These are phyloP conservation scores for Helicolenus hilgendorfi DNA, from an alignment of 2,797 vertebrate genomes.

Conservation along the genomic window DNA sequence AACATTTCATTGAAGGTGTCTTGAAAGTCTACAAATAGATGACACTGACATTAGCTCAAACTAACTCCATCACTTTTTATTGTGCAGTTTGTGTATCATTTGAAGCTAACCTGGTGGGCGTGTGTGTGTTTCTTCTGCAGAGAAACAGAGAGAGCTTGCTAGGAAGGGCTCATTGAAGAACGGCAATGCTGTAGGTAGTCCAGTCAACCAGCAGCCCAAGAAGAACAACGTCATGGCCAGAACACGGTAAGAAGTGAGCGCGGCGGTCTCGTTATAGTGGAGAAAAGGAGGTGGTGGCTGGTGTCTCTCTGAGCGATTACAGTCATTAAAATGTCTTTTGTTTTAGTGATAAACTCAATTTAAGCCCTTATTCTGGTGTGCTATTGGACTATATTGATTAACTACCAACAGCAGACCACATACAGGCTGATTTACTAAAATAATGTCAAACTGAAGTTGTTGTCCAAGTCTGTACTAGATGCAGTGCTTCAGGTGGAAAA, in stretches of 20 bases:
- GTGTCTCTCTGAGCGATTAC: neutral
- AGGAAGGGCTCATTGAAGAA: slow-evolving; percentile 98
- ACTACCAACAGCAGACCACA: neutral
- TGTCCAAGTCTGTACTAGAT: neutral
- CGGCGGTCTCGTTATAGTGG: neutral
- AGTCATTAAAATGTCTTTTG: neutral
- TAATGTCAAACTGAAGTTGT: neutral
- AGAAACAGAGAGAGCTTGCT: slow-evolving; percentile 98
- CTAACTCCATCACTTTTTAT: neutral
- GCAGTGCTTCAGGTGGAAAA: too few relatives aligned
- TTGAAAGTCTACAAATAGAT: neutral
- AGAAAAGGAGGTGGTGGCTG: neutral
- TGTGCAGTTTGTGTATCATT: neutral
- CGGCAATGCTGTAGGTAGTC: slow-evolving; percentile 93
- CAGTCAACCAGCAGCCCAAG: slow-evolving; percentile 98
- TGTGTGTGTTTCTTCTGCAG: slow-evolving; percentile 77
- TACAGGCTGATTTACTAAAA: neutral
- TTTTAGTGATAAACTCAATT: neutral
- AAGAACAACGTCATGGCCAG: slow-evolving; percentile 99
- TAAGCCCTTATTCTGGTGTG: neutral
- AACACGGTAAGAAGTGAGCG: slow-evolving; percentile 92
- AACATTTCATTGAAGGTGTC: neutral
- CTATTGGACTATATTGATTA: neutral
- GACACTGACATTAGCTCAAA: neutral
- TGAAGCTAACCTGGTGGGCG: neutral